Base-by-base conservation (phyloP, 2,888 invertebrate species). In the Lysandra bellargus region DNA sequence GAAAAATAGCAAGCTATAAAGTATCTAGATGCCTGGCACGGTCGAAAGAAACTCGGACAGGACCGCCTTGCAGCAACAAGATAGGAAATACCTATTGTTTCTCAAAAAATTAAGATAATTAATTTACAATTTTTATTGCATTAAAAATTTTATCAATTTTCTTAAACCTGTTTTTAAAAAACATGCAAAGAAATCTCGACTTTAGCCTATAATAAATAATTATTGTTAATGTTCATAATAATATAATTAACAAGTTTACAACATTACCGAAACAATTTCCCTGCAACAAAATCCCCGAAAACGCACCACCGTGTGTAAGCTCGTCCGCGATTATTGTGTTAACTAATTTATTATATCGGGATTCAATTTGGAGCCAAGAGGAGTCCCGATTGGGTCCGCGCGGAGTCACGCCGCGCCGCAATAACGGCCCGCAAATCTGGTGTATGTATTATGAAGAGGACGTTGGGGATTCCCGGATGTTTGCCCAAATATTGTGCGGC, bases 401-500 rank as follows among this genome's bases (percentile, higher is more conserved):
- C 6, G n/a, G 81, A 80, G 81, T 81, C 17, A n/a, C 80, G 69
- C 69, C 80, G 33, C 80, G 69, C 69, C 80, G 33, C 23, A 53
- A 57, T 78, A 75, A 6, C 30, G 30, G 17, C 30, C 17, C 33
- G 30, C 40, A 86, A 87, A 88, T 88, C 88, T 86, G 87, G 86
- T 85, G 86, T 85, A 86, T 84, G 86, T 88, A 87, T 92, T 93
- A 93, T 93, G 93, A 93, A 92, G 92, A 90, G 90, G 88, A 91
- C 90, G 91, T 92, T 92, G 91, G 90, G 91, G 91, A 92, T 92
- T 91, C 91, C 85, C 87, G 89, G 87, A 89, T 92, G 92, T 91
- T 90, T 88, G 87, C 84, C 84, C 84, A 81, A 80, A 82, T 79
- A 78, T 74, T 76, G 78, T 73, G 78, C 73, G 82, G 80, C 57